A percentile compares a stretch with the other conserved stretches of the same genome.
phyloP scores from a whole-genome alignment of 2,113 vertebrate genomes.

The Perca flavescens region DNA sequence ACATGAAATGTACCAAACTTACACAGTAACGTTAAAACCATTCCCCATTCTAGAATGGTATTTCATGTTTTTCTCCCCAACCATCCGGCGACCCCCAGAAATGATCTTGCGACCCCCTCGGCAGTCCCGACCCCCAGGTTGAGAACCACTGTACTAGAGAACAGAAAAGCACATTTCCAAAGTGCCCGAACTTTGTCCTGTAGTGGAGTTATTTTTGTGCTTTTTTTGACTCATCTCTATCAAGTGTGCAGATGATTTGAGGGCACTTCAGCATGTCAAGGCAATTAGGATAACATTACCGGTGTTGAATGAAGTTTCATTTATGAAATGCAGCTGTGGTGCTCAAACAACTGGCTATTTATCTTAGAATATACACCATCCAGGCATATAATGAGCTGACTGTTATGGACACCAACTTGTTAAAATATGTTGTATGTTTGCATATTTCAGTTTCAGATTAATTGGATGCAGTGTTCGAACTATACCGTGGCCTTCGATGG shows the following conservation, averaged over 20 bases:
- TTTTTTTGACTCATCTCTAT: slow-evolving; percentile 8
- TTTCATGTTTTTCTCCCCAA: too few relatives aligned
- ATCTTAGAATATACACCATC: background rate
- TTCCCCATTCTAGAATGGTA: too few relatives aligned
- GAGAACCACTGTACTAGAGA: background rate
- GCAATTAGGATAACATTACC: slow-evolving; percentile 27
- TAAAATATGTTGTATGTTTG: too few relatives aligned
- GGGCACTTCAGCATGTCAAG: slow-evolving; percentile 12
- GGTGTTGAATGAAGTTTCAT: slow-evolving; percentile 4
- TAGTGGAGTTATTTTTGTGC: background rate
- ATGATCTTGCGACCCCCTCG: too few relatives aligned
- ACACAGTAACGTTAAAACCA: background rate
- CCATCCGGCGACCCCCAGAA: too few relatives aligned
- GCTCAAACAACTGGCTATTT: background rate
- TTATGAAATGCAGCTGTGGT: slow-evolving; percentile 2
- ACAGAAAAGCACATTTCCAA: background rate
- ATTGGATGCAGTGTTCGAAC: too few relatives aligned
- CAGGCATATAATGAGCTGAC: background rate
- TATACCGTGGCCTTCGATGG: too few relatives aligned
- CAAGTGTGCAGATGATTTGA: slow-evolving; percentile 13
- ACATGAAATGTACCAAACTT: too few relatives aligned
- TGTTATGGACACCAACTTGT: background rate
- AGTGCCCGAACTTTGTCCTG: background rate
- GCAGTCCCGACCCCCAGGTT: too few relatives aligned
- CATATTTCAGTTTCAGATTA: too few relatives aligned